These are phyloP conservation scores for Huso huso DNA, from an alignment of 2,797 vertebrate genomes.

Conservation along the genomic window DNA sequence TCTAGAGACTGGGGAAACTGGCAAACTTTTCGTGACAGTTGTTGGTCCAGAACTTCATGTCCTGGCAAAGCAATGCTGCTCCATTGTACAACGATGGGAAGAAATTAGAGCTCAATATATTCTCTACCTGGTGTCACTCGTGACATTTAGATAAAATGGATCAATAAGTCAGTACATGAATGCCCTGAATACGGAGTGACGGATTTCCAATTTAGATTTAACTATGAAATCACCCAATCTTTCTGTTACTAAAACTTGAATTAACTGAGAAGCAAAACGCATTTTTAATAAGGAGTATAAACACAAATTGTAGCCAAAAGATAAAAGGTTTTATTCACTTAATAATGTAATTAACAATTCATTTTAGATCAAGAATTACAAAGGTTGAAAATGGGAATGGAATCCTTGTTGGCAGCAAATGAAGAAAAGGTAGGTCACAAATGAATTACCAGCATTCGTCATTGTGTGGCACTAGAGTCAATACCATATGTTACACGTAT, in stretches of 20 bases:
- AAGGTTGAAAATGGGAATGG: constrained; percentile 77
- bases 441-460: no score
- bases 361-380: constrained; percentile 84
- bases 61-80: no score
- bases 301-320: neutral
- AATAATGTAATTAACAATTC: constrained; percentile 24
- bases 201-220: neutral
- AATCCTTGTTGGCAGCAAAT: constrained; percentile 74
- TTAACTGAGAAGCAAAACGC: no score
- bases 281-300: no score
- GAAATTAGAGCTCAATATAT: no score
- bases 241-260: no score
- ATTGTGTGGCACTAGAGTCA: no score
- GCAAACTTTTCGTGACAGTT: no score
- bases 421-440: constrained; percentile 78
- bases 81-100: no score
- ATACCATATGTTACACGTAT: no score
- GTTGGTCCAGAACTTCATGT: no score
- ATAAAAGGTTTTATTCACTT: neutral
- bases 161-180: neutral
- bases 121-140: neutral
- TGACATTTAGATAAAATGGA: neutral
- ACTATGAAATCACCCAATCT: neutral
- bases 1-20: no score
- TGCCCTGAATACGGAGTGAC: neutral